Percentiles rank a stretch among this genome's conserved stretches.
Conservation (phyloP, 92 coral and sea anemone species). For the Epizoanthus stellaris region DNA sequence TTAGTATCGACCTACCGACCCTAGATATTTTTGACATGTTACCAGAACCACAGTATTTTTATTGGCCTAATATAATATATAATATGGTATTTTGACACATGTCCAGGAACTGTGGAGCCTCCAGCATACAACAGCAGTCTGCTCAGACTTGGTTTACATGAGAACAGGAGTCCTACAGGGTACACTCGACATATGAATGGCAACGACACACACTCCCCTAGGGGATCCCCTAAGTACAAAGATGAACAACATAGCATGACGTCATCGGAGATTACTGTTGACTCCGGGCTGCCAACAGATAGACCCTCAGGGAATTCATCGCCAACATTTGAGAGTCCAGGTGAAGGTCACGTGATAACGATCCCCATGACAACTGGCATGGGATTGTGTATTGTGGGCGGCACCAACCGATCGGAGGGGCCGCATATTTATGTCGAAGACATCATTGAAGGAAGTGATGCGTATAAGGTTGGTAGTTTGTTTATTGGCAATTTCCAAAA, state of each 20-base stretch:
- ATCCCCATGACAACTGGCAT: constrained; percentile 81
- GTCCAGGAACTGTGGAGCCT: constrained; percentile 70
- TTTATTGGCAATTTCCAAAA: too few species aligned
- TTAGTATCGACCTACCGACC: too few species aligned
- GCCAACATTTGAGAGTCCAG: constrained; percentile 87
- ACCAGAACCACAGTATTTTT: too few species aligned
- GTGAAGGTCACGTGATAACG: constrained; percentile 80
- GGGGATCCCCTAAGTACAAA: constrained; percentile 66
- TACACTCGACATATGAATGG: constrained; percentile 68
- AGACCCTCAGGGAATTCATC: constrained; percentile 87
- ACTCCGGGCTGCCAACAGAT: constrained; percentile 95
- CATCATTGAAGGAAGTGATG: constrained; percentile 94
- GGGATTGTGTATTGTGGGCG: constrained; percentile 94
- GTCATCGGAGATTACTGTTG: constrained; percentile 86
- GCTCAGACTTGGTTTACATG: constrained; percentile 55
- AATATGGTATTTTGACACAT: neutral
- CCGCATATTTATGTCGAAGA: constrained; percentile 88
- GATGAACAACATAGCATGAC: constrained; percentile 84
- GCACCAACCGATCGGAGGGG: constrained; percentile 94
- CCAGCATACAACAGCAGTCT: constrained; percentile 76
- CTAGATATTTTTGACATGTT: too few species aligned
- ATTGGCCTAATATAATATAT: constrained; percentile 1
- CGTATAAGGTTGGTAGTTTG: constrained; percentile 63
- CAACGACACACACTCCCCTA: constrained; percentile 31
- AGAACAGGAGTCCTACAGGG: constrained; percentile 36